Evolutionary conservation across 1,140 invertebrate genomes (phyloP).

Genomic region (Bathynomus jamesi): DNA sequence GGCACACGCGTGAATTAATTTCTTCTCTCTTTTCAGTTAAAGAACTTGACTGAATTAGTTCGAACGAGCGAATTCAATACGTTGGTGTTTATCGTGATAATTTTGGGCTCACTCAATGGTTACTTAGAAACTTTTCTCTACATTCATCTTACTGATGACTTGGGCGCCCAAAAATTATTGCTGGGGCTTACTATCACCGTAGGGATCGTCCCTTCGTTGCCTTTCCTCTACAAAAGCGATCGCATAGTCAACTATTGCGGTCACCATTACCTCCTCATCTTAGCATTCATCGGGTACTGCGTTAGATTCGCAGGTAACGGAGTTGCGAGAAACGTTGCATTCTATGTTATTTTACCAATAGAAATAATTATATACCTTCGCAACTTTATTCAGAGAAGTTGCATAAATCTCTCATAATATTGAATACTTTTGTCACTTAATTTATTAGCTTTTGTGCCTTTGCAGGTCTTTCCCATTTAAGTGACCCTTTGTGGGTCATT

Average conservation of each 20-base stretch:
- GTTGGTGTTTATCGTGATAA: slow-evolving; percentile 57
- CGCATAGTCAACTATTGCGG: slow-evolving; percentile 73
- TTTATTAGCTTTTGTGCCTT: slow-evolving; percentile 39
- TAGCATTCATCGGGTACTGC: slow-evolving; percentile 68
- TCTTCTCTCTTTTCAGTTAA: slow-evolving; percentile 20
- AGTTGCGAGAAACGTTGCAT: too few species aligned
- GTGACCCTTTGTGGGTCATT: slow-evolving; percentile 56
- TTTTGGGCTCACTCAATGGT: slow-evolving; percentile 67
- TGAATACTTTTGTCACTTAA: background rate
- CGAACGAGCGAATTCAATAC: slow-evolving; percentile 59
- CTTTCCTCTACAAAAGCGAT: slow-evolving; percentile 69
- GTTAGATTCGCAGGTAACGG: slow-evolving; percentile 58
- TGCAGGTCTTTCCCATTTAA: slow-evolving; percentile 56
- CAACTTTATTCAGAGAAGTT: too few species aligned
- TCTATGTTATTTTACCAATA: too few species aligned
- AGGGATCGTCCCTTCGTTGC: slow-evolving; percentile 56
- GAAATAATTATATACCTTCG: too few species aligned
- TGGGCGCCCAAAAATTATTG: slow-evolving; percentile 52
- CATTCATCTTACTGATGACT: slow-evolving; percentile 52
- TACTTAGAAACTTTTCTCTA: slow-evolving; percentile 64
- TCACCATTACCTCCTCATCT: slow-evolving; percentile 71
- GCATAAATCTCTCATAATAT: too few species aligned
- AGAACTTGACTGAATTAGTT: slow-evolving; percentile 38
- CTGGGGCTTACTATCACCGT: slow-evolving; percentile 59
- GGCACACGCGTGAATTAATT: background rate